A percentile compares a stretch with the other conserved stretches of the same genome.
These are phyloP conservation scores for Pithys albifrons DNA, from an alignment of 2,113 vertebrate species.

Conservation along the genomic window DNA sequence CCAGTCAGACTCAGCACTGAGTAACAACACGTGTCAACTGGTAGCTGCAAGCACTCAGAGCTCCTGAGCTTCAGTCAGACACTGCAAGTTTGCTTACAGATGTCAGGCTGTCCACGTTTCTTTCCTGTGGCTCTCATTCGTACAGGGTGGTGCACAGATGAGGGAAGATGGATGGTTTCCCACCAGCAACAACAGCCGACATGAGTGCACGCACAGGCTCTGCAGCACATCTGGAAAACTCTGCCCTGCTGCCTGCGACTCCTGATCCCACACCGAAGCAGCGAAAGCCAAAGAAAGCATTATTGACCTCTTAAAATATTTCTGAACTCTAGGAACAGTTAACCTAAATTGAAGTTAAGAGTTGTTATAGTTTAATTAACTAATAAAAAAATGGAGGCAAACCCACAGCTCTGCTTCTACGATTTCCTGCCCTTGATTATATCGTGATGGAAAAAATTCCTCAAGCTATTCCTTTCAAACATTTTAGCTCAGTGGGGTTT, in stretches of 20 bases:
- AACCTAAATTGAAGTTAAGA: conserved; percentile 47
- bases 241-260: not conserved
- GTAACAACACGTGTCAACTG: not conserved
- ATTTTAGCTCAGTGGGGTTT: not conserved
- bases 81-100: not conserved
- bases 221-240: conserved; percentile 14
- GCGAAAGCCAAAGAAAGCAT: not conserved
- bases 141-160: not conserved
- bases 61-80: not conserved
- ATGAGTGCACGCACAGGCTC: not conserved
- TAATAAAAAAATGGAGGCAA: conserved; percentile 26
- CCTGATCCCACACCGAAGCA: not conserved
- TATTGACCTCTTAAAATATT: conserved; percentile 10
- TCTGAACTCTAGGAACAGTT: conserved; percentile 36
- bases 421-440: conserved; percentile 50
- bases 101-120: not conserved
- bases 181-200: not conserved
- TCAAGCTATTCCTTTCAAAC: conserved; percentile 14
- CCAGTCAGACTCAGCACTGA: not conserved
- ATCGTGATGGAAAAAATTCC: conserved; percentile 53
- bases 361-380: conserved; percentile 49
- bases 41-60: not conserved
- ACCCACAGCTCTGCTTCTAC: conserved; percentile 15
- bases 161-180: conserved; percentile 4
- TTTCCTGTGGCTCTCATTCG: not conserved